Conservation (phyloP, 2,888 invertebrate genomes). For the Tiliacea aurago region DNA sequence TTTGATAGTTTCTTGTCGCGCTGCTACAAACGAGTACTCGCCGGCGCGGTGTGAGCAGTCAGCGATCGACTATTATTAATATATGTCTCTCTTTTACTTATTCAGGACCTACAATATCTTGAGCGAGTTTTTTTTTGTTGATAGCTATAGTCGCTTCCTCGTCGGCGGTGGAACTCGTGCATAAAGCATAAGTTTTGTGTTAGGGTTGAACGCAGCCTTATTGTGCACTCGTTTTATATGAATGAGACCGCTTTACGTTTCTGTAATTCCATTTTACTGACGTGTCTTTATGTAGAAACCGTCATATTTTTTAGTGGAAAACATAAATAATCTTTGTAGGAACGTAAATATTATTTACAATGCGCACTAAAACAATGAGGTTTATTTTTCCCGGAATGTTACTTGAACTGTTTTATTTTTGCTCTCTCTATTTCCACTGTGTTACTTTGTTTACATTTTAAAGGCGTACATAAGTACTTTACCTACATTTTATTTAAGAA, state of each 20-base stretch:
- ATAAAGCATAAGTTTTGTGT: slow-evolving; percentile 2
- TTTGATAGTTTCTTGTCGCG: no score
- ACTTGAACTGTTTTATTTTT: slow-evolving; percentile 11
- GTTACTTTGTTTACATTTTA: slow-evolving; percentile 10
- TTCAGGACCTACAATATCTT: no score
- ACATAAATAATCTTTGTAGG: slow-evolving; percentile 32
- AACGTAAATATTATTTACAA: slow-evolving; percentile 25
- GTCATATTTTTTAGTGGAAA: slow-evolving; percentile 37
- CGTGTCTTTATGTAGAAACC: slow-evolving; percentile 20
- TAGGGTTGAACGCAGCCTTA: slow-evolving; percentile 25
- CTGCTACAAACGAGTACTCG: no score
- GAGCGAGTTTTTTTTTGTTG: no score
- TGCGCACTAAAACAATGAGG: slow-evolving; percentile 25
- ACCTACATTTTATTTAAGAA: neutral
- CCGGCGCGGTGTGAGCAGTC: no score
- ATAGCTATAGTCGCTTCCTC: neutral
- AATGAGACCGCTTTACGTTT: slow-evolving; percentile 36
- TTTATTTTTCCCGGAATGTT: slow-evolving; percentile 28
- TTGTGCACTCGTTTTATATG: slow-evolving; percentile 27
- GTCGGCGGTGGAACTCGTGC: neutral
- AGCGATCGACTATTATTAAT: no score
- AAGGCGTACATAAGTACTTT: neutral
- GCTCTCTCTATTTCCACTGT: neutral
- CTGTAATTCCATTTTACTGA: slow-evolving; percentile 24
- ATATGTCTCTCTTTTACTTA: no score